Evolutionary conservation across 2,888 invertebrate genomes (phyloP).

Genomic region (Allolobophora icterica): DNA sequence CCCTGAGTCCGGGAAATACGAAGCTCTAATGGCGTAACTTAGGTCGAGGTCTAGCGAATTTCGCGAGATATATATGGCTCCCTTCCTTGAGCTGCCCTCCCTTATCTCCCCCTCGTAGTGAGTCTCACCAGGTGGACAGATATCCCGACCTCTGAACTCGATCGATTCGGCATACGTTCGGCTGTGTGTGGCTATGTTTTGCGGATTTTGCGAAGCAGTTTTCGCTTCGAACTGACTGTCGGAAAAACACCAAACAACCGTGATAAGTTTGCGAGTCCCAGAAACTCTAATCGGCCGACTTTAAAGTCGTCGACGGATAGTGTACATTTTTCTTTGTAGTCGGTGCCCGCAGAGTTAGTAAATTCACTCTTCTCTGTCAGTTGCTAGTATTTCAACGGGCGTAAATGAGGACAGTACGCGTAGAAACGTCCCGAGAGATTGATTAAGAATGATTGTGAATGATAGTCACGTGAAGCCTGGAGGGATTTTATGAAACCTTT

Average conservation of each 20-base stretch:
- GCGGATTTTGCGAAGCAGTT: background rate
- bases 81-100: background rate
- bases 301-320: background rate
- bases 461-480: background rate
- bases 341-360: background rate
- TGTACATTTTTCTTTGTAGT: background rate
- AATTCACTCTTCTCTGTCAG: background rate
- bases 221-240: background rate
- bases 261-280: background rate
- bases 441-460: background rate
- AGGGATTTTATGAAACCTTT: background rate
- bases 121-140: background rate
- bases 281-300: background rate
- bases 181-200: background rate
- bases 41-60: background rate
- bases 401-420: background rate
- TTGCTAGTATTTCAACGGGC: background rate
- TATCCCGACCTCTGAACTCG: background rate
- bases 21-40: background rate
- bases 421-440: background rate
- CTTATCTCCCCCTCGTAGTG: background rate
- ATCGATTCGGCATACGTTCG: background rate
- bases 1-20: background rate
- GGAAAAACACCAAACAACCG: background rate
- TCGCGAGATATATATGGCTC: background rate